Conservation (phyloP, 2,113 vertebrate genomes). For the Mixornis gularis region DNA sequence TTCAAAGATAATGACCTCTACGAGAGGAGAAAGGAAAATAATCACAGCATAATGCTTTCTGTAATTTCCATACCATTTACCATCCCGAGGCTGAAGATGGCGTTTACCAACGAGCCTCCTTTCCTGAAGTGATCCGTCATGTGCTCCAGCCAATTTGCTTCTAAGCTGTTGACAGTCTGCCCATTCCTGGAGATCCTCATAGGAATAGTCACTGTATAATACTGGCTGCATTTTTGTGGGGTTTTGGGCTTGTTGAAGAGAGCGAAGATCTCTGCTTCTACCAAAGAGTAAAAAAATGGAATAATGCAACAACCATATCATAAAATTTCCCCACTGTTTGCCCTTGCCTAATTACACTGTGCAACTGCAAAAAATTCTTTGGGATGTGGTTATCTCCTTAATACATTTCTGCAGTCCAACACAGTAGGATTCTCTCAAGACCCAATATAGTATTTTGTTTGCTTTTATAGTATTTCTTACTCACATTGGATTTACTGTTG, state of each 20-base stretch:
- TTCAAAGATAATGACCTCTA: constrained; percentile 27
- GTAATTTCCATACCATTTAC: constrained; percentile 76
- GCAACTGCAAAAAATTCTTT: background rate
- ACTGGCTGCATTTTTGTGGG: constrained; percentile 77
- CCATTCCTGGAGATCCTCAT: constrained; percentile 83
- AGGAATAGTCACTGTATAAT: constrained; percentile 91
- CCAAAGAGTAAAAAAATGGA: background rate
- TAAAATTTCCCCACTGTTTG: background rate
- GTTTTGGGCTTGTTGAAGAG: constrained; percentile 88
- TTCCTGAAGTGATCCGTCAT: constrained; percentile 98
- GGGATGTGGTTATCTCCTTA: background rate
- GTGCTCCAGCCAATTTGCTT: constrained; percentile 96
- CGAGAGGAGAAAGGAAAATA: background rate
- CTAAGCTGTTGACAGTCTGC: constrained; percentile 80
- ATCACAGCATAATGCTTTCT: background rate
- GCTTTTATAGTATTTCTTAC: background rate
- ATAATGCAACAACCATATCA: background rate
- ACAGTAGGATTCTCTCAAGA: background rate
- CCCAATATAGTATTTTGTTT: background rate
- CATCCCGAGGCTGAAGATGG: constrained; percentile 86
- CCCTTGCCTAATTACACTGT: background rate
- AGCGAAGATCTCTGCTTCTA: constrained; percentile 85
- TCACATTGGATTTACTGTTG: background rate
- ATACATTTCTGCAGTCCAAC: background rate
- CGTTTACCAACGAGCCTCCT: constrained; percentile 88